A percentile compares a stretch with the other conserved stretches of the same genome.
These are phyloP conservation scores for Hippocampus zosterae DNA, from an alignment of 2,113 vertebrate genomes.

Conservation along the genomic window DNA sequence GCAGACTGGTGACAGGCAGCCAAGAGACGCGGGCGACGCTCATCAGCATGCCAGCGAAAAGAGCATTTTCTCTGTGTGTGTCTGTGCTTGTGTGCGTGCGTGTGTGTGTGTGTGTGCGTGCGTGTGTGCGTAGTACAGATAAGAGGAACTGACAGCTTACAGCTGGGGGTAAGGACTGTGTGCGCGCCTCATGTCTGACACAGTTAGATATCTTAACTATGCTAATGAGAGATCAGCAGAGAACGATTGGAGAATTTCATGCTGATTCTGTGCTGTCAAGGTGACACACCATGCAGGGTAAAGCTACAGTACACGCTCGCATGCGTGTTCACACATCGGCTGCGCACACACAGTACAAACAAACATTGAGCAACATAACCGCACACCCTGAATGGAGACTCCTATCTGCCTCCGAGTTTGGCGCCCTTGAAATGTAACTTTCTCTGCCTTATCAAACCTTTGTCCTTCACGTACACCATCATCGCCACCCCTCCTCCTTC, in stretches of 20 bases:
- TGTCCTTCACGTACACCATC: conserved; percentile 48
- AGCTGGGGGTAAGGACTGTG: conserved; percentile 68
- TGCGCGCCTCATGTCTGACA: conserved; percentile 62
- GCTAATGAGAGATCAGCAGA: conserved; percentile 72
- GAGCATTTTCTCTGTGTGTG: conserved; percentile 64
- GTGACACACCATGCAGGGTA: conserved; percentile 61
- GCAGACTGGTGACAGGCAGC: conserved; percentile 74
- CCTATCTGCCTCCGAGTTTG: conserved; percentile 27
- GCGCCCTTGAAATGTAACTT: conserved; percentile 61
- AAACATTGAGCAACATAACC: conserved; percentile 36
- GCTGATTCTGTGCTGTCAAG: conserved; percentile 70
- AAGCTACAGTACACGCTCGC: conserved; percentile 19
- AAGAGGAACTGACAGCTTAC: conserved; percentile 74
- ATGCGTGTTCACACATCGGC: neutral
- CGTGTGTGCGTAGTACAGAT: conserved; percentile 59
- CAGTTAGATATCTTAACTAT: conserved; percentile 74
- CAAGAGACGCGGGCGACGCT: conserved; percentile 71
- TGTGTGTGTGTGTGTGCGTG: conserved; percentile 47
- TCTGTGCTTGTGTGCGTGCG: conserved; percentile 44
- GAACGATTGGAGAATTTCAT: conserved; percentile 71
- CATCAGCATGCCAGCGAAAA: conserved; percentile 73
- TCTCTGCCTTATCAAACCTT: conserved; percentile 59
- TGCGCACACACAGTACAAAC: conserved; percentile 7
- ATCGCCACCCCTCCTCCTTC: neutral
- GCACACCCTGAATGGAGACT: conserved; percentile 46